phyloP scores from a whole-genome alignment of 2,113 vertebrate genomes.

The Misgurnus mizolepis region DNA sequence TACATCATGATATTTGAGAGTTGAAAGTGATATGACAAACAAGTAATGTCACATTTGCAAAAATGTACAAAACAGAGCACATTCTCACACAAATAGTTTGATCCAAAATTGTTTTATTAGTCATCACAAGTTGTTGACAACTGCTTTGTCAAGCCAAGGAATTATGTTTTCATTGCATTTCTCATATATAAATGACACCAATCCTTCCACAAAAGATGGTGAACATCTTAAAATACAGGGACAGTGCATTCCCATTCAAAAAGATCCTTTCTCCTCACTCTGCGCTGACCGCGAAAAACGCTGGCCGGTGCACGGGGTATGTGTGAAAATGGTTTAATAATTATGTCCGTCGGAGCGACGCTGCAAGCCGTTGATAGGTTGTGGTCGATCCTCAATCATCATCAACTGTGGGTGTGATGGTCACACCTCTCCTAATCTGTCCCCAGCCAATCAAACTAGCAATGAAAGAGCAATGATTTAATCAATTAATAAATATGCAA shows the following conservation, averaged over 20 bases:
- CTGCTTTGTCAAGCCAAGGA: conserved; percentile 49
- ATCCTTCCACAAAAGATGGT: conserved; percentile 66
- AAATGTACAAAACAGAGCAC: not conserved
- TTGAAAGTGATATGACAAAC: too few relatives aligned
- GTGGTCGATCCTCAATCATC: conserved; percentile 83
- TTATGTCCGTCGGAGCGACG: conserved; percentile 37
- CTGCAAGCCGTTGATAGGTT: conserved; percentile 7
- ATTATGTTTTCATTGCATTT: conserved; percentile 50
- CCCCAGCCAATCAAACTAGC: conserved; percentile 97
- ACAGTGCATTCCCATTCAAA: conserved; percentile 43
- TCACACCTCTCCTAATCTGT: conserved; percentile 98
- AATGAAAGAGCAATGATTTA: not conserved
- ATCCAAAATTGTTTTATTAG: conserved; percentile 62
- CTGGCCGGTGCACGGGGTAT: conserved; percentile 41
- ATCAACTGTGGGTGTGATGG: conserved; percentile 97
- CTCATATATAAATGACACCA: conserved; percentile 73
- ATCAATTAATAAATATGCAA: too few relatives aligned
- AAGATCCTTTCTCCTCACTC: conserved; percentile 7
- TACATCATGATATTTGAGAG: too few relatives aligned
- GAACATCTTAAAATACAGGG: conserved; percentile 54
- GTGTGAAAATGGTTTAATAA: conserved; percentile 51
- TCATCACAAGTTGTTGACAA: conserved; percentile 54
- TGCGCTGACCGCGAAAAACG: conserved; percentile 8
- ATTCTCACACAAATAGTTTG: conserved; percentile 28
- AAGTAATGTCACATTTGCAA: not conserved